Evolutionary conservation across 2,888 invertebrate genomes (phyloP), one percentile per base, ranked within the genome.

Genomic region (Pollenia griseotomentosa): DNA sequence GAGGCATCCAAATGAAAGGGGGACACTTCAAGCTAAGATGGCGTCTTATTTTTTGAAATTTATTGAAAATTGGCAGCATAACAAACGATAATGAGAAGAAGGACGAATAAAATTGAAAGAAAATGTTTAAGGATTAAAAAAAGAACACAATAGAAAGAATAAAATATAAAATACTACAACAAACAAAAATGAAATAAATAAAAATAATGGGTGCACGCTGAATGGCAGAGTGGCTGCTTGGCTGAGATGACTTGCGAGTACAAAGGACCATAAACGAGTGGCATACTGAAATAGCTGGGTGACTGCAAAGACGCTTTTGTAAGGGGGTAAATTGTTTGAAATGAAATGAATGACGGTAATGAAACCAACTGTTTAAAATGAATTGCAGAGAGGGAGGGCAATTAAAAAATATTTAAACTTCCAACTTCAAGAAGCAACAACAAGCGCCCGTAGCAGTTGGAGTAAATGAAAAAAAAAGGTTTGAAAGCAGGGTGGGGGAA

Each of bases 361-460:
- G 87, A 87, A 87, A 82, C 84, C 87, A 84, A 84, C 66, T 84
- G 77, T 78, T 87, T 63, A 53, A 75, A 71, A 74, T 57, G 73
- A 63, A 42, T 68, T 55, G 33, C 23, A 59, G 61, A 33, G 77
- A 88, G 88, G 89, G 89, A 89, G 88, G 90, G 89, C 92, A 92
- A 92, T 92, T 92, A 92, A 92, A 92, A 92, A 91, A 91, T 92
- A 91, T 92, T 92, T 92, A 90, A 92, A 90, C 89, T 89, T 89
- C 89, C 90, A 90, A 89, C 88, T 89, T 83, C n/a, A 80, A 81
- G 61, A 57, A 74, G 75, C 61, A 77, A 77, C 73, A 33, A 51
- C 70, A 65, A 42, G 33, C 53, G 16, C 70, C 61, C 82, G 65
- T 70, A 55, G 33, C 74, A 68, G 78, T 78, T 81, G 71, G 71